Conservation (phyloP, 1,140 invertebrate species). For the Neodiprion virginianus region DNA sequence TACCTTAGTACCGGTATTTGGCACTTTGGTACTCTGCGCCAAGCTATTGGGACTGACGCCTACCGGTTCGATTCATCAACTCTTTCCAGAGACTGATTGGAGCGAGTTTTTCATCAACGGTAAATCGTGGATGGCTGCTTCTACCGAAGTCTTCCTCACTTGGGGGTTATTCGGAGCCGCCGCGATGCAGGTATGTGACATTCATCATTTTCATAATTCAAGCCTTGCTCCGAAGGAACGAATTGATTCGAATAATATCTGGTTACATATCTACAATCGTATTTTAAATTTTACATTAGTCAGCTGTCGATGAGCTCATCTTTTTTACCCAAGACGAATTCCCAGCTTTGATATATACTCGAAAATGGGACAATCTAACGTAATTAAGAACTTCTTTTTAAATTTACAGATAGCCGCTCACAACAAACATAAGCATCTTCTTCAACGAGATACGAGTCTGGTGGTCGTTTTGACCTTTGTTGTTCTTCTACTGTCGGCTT, state of each 20-base stretch:
- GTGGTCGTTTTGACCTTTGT: conserved; percentile 80
- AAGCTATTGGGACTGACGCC: conserved; percentile 78
- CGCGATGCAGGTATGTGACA: conserved; percentile 73
- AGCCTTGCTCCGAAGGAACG: conserved; percentile 6
- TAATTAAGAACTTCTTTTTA: neutral
- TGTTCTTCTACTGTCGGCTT: conserved; percentile 75
- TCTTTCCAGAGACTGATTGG: conserved; percentile 80
- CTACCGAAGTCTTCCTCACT: conserved; percentile 86
- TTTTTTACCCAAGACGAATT: no score
- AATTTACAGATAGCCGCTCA: conserved; percentile 65
- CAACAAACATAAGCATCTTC: conserved; percentile 75
- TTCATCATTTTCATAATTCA: conserved; percentile 41
- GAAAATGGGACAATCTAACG: no score
- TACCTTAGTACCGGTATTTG: conserved; percentile 75
- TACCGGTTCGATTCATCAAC: conserved; percentile 67
- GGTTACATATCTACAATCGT: no score
- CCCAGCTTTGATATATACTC: no score
- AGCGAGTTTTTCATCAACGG: conserved; percentile 82
- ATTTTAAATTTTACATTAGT: no score
- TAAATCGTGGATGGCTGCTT: conserved; percentile 80
- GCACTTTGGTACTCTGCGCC: conserved; percentile 74
- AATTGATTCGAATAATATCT: no score
- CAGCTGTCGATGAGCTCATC: no score
- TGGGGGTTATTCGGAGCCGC: conserved; percentile 89
- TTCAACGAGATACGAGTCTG: conserved; percentile 80